Conservation (phyloP, 2,797 vertebrate genomes). For the Sylvilagus floridanus region DNA sequence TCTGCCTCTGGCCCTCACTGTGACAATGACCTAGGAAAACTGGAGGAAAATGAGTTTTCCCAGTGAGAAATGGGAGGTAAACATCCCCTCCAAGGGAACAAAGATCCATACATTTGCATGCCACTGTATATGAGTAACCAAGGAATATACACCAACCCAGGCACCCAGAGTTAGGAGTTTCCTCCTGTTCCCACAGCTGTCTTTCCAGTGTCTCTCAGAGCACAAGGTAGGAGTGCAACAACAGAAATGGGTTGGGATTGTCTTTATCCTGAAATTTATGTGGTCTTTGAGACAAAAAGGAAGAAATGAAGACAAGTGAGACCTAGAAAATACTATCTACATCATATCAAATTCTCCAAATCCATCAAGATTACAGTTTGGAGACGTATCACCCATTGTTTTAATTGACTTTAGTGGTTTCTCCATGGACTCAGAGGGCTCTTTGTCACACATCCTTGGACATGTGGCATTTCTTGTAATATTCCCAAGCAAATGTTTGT, state of each 20-base stretch:
- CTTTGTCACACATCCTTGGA: not conserved
- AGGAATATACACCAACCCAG: not conserved
- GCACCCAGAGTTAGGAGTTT: not conserved
- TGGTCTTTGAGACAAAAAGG: not conserved
- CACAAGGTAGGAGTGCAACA: not conserved
- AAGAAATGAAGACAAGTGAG: not conserved
- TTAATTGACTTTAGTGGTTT: not conserved
- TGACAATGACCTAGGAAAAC: not conserved
- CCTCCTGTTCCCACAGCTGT: not conserved
- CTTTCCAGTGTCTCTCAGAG: not conserved
- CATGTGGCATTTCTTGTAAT: not conserved
- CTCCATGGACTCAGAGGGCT: not conserved
- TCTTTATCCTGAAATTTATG: not conserved
- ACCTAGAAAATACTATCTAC: not conserved
- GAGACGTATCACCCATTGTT: not conserved
- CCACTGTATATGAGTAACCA: not conserved
- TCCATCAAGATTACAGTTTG: not conserved
- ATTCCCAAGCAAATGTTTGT: not conserved
- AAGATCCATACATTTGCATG: too few relatives aligned
- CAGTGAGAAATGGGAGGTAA: not conserved
- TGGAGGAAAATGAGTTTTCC: not conserved
- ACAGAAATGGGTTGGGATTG: not conserved
- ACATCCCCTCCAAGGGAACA: not conserved
- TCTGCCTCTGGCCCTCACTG: not conserved
- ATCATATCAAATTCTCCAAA: not conserved